Percentiles rank a stretch among this genome's conserved stretches.
These are phyloP conservation scores for Salarias fasciatus DNA, from an alignment of 2,797 vertebrate genomes.

Conservation along the genomic window DNA sequence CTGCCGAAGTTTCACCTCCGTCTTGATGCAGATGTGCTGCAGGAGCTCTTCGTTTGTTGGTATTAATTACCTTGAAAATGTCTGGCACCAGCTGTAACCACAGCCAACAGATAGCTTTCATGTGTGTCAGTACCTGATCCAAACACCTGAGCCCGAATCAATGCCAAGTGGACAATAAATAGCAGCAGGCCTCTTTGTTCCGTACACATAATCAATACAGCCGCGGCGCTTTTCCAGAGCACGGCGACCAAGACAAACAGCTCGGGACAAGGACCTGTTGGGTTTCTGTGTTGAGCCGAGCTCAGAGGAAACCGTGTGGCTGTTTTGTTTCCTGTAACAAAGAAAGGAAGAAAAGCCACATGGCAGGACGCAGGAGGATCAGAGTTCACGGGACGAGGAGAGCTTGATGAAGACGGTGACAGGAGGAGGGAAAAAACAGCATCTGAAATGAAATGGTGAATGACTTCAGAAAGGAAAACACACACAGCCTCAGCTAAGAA, in stretches of 20 bases:
- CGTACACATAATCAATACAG: slow-evolving; percentile 43
- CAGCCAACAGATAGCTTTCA: slow-evolving; percentile 58
- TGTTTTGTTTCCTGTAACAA: background rate
- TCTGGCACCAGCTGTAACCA: slow-evolving; percentile 53
- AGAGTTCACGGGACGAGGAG: background rate
- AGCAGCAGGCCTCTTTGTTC: slow-evolving; percentile 35
- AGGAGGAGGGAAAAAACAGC: background rate
- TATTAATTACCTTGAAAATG: slow-evolving; percentile 60
- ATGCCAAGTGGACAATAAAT: slow-evolving; percentile 43
- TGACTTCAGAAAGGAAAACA: slow-evolving; percentile 27
- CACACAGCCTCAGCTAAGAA: slow-evolving; percentile 42
- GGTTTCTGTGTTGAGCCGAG: background rate
- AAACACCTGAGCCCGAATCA: slow-evolving; percentile 59
- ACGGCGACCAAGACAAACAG: slow-evolving; percentile 27
- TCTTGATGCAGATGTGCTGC: slow-evolving; percentile 23
- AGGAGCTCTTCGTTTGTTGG: slow-evolving; percentile 25
- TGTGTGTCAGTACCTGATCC: slow-evolving; percentile 36
- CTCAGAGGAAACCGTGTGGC: background rate
- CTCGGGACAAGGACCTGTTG: slow-evolving; percentile 20
- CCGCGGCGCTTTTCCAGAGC: slow-evolving; percentile 30
- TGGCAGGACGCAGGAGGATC: slow-evolving; percentile 7
- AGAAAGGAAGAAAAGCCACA: background rate
- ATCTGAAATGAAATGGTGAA: slow-evolving; percentile 5
- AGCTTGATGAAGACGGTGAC: background rate
- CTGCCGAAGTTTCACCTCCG: background rate